phyloP scores from a whole-genome alignment of 2,888 invertebrate genomes.

The Mesodorylaimus sp. region DNA sequence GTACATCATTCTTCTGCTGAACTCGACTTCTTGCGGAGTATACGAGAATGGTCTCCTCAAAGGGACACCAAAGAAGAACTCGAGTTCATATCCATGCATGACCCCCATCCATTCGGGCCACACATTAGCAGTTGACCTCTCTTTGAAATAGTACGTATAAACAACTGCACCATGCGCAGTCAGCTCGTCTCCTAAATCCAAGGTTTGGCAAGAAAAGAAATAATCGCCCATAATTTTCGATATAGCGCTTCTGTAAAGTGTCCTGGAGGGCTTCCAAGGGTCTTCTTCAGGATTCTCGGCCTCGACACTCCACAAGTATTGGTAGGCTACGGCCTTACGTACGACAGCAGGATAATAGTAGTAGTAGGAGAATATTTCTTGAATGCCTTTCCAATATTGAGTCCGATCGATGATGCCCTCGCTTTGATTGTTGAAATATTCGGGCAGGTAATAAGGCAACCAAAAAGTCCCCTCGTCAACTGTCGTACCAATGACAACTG shows the following conservation, averaged over 20 bases:
- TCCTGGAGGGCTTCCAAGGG: too few species aligned
- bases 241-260: constrained; percentile 41
- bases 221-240: constrained; percentile 65
- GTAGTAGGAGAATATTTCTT: too few species aligned
- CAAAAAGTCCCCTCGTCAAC: constrained; percentile 60
- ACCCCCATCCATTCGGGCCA: constrained; percentile 99
- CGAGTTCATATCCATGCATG: constrained; percentile 92
- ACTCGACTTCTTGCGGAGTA: constrained; percentile 18
- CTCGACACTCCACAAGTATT: too few species aligned
- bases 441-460: constrained; percentile 25
- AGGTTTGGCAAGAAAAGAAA: constrained; percentile 74
- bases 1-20: constrained; percentile 74
- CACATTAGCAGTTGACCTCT: constrained; percentile 58
- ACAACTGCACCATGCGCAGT: constrained; percentile 61
- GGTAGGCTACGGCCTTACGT: too few species aligned
- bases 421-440: constrained; percentile 11
- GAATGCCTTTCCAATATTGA: too few species aligned
- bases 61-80: constrained; percentile 89
- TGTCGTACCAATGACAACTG: constrained; percentile 73
- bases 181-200: constrained; percentile 47
- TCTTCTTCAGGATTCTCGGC: too few species aligned
- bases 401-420: background rate
- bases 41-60: constrained; percentile 62
- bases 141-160: constrained; percentile 74
- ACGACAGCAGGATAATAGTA: too few species aligned